A percentile compares a stretch with the other conserved stretches of the same genome.
These are phyloP conservation scores for Ispidina picta DNA, from an alignment of 2,797 vertebrate species.

Conservation along the genomic window DNA sequence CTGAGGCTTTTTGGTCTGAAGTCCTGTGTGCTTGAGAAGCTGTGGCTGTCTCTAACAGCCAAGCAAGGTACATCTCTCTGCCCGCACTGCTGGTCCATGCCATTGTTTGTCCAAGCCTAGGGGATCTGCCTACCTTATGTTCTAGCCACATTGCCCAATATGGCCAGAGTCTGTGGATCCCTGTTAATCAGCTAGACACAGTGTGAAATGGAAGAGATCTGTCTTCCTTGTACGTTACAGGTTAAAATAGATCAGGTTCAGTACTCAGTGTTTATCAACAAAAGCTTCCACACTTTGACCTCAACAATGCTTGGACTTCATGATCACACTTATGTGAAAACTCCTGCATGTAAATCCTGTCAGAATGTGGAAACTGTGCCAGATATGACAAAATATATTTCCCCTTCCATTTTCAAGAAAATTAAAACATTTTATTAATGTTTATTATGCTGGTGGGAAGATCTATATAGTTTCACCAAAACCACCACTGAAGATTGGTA, in stretches of 20 bases:
- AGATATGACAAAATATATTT: neutral
- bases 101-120: too few relatives aligned
- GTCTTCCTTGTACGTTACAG: neutral
- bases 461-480: neutral
- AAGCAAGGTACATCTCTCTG: too few relatives aligned
- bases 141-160: too few relatives aligned
- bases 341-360: neutral
- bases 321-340: neutral
- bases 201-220: neutral
- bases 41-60: too few relatives aligned
- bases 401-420: neutral
- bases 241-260: neutral
- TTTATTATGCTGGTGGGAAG: neutral
- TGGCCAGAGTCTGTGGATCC: neutral
- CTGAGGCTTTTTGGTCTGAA: too few relatives aligned
- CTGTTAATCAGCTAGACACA: neutral
- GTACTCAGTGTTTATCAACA: neutral
- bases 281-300: neutral
- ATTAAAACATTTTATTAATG: neutral
- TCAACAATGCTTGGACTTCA: neutral
- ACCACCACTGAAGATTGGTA: neutral
- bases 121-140: too few relatives aligned
- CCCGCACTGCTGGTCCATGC: too few relatives aligned
- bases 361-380: neutral
- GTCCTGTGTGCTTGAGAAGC: too few relatives aligned